Conservation (phyloP, 2,888 invertebrate species). For the Drosophila yooni region DNA sequence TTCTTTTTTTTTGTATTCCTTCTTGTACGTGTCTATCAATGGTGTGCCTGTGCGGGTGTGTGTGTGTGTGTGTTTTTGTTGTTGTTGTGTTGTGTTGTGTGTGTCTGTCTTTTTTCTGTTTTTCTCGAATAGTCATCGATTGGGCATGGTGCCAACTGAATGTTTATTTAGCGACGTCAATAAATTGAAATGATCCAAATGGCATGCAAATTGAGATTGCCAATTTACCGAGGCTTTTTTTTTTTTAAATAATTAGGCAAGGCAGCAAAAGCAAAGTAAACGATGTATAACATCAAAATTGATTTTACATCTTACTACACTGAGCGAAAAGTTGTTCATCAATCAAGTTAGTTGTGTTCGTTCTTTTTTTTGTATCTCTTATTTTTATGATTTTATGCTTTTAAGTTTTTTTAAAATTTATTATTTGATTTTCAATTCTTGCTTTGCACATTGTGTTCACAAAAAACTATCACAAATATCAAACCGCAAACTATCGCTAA, state of each 20-base stretch:
- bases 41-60: constrained; percentile 6
- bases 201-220: constrained; percentile 45
- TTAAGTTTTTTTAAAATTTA: constrained; percentile 29
- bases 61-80: constrained; percentile 11
- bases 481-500: constrained; percentile 17
- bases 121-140: constrained; percentile 65
- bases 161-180: constrained; percentile 69
- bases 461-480: constrained; percentile 9
- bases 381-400: constrained; percentile 30
- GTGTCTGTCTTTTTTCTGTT: constrained; percentile 31
- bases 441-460: constrained; percentile 29
- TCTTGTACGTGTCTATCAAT: constrained; percentile 22
- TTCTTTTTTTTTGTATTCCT: constrained; percentile 21
- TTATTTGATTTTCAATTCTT: constrained; percentile 40
- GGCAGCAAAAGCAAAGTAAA: neutral
- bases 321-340: neutral
- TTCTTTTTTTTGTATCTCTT: constrained; percentile 12
- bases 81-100: constrained; percentile 4
- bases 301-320: neutral
- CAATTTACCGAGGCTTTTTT: constrained; percentile 41
- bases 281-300: neutral
- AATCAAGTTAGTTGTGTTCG: neutral
- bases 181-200: constrained; percentile 71
- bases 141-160: constrained; percentile 68
- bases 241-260: constrained; percentile 25